Conservation (phyloP, 2,113 vertebrate species). For the Rhabdornis inornatus region DNA sequence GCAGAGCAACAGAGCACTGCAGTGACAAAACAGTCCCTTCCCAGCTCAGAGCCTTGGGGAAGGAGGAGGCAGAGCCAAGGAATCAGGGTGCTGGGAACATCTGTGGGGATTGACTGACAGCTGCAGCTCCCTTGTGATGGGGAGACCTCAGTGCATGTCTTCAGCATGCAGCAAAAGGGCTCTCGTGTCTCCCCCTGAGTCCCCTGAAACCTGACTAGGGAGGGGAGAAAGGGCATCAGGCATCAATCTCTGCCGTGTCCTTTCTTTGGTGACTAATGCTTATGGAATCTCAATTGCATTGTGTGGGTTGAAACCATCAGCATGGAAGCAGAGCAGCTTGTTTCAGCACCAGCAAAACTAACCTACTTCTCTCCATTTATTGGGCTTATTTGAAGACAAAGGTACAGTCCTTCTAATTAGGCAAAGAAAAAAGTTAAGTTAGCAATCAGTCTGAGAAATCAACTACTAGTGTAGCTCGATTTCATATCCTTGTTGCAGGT, state of each 20-base stretch:
- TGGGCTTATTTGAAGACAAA: background rate
- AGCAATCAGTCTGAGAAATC: background rate
- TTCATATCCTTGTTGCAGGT: background rate
- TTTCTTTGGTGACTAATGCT: background rate
- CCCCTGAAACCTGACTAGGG: background rate
- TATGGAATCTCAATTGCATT: background rate
- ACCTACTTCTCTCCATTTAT: background rate
- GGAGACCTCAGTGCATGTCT: background rate
- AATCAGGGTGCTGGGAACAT: background rate
- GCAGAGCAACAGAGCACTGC: accelerated
- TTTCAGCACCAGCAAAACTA: background rate
- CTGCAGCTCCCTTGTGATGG: background rate
- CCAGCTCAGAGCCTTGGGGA: background rate
- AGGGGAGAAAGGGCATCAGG: background rate
- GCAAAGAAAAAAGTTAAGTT: background rate
- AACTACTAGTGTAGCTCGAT: background rate
- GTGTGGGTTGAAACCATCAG: background rate
- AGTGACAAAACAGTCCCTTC: background rate
- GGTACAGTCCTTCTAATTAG: background rate
- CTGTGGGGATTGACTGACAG: accelerated
- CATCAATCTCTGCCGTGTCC: background rate
- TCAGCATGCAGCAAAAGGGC: background rate
- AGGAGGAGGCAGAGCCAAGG: background rate
- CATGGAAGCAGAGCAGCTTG: background rate
- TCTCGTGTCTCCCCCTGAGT: background rate